phyloP scores from a whole-genome alignment of 1,140 invertebrate species.

The Bicyclus anynana region DNA sequence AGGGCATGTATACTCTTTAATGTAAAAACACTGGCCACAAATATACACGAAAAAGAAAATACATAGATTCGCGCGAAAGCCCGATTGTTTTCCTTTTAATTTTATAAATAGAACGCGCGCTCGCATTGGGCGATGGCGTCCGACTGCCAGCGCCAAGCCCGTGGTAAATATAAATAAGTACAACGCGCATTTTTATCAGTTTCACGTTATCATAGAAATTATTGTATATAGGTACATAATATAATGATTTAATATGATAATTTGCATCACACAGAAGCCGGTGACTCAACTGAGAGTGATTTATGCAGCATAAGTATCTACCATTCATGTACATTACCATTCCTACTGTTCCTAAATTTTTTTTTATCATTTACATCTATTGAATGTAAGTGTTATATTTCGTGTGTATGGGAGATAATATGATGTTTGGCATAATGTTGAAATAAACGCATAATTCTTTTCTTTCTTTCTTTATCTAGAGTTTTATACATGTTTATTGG shows the following conservation, averaged over 20 bases:
- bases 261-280: background rate
- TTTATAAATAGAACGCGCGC: slow-evolving; percentile 14
- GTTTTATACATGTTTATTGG: too few species aligned
- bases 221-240: background rate
- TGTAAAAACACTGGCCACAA: background rate
- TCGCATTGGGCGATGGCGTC: slow-evolving; percentile 7
- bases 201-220: slow-evolving; percentile 12
- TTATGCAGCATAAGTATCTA: background rate
- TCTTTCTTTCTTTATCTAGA: too few species aligned
- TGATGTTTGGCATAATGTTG: too few species aligned
- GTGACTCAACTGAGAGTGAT: background rate
- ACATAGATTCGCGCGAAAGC: slow-evolving; percentile 15
- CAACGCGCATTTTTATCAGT: slow-evolving; percentile 18
- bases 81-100: slow-evolving; percentile 11
- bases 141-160: slow-evolving; percentile 2
- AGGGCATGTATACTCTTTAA: too few species aligned
- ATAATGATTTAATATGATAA: slow-evolving; percentile 8
- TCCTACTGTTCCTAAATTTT: too few species aligned
- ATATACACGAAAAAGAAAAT: background rate
- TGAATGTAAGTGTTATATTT: too few species aligned
- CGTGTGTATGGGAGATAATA: too few species aligned
- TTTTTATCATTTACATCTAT: too few species aligned
- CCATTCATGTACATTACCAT: background rate
- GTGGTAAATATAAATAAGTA: slow-evolving; percentile 15
- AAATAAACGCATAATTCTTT: too few species aligned